phyloP scores from a whole-genome alignment of 2,888 invertebrate genomes.

The Adelphocoris suturalis region DNA sequence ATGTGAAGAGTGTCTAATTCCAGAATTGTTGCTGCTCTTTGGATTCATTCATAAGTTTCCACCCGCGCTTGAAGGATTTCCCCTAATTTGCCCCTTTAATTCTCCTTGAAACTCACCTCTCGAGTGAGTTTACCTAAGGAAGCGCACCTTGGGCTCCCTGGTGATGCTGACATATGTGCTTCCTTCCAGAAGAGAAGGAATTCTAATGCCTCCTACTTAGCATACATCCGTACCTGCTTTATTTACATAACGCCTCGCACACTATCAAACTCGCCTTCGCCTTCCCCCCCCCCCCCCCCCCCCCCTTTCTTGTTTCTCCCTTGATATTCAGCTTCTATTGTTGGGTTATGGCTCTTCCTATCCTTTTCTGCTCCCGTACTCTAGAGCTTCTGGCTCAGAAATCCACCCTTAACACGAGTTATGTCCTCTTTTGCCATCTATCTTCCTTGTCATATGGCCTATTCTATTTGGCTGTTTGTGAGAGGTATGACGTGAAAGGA shows the following conservation, averaged over 20 bases:
- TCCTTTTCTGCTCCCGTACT: neutral
- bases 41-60: neutral
- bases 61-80: neutral
- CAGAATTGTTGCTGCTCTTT: too few species aligned
- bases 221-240: constrained; percentile 44
- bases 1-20: too few species aligned
- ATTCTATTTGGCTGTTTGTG: constrained; percentile 21
- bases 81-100: constrained; percentile 5
- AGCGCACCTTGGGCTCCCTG: constrained; percentile 6
- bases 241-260: constrained; percentile 49
- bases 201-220: constrained; percentile 50
- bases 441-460: neutral
- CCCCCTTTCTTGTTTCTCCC: neutral
- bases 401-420: constrained; percentile 10
- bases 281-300: neutral
- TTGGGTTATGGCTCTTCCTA: constrained; percentile 9
- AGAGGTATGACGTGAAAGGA: neutral
- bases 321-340: constrained; percentile 55
- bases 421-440: constrained; percentile 15
- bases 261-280: constrained; percentile 1
- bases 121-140: constrained; percentile 43
- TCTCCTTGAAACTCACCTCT: constrained; percentile 6
- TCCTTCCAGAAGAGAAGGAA: constrained; percentile 42
- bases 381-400: constrained; percentile 8
- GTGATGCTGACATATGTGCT: constrained; percentile 50